Conservation (phyloP, 2,888 invertebrate genomes). For the Alloplasta piceator region DNA sequence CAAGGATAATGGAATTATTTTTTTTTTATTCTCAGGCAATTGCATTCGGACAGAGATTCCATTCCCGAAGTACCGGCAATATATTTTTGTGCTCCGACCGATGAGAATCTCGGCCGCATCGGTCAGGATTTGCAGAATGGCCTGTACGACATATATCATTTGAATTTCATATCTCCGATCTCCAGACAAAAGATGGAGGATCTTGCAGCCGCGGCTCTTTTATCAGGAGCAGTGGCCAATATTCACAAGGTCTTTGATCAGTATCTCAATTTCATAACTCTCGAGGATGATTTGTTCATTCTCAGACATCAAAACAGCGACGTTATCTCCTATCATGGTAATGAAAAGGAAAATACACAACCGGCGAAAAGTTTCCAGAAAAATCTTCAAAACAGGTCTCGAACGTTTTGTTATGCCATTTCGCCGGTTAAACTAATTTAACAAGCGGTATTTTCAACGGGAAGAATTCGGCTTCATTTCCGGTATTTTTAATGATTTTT, state of each 20-base stretch:
- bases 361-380: no score
- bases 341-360: constrained; percentile 60
- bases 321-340: constrained; percentile 95
- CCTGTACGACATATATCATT: constrained; percentile 96
- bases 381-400: no score
- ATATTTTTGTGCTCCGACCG: constrained; percentile 98
- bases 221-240: constrained; percentile 94
- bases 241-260: constrained; percentile 99
- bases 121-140: constrained; percentile 95
- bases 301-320: constrained; percentile 97
- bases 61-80: constrained; percentile 99
- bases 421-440: constrained; percentile 3
- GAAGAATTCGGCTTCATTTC: no score
- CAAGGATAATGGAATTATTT: not conserved
- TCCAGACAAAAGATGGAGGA: constrained; percentile 97
- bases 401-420: no score
- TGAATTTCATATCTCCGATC: constrained; percentile 98
- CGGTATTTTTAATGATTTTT: no score
- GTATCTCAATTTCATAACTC: constrained; percentile 98
- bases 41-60: constrained; percentile 94
- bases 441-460: no score
- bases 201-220: constrained; percentile 95
- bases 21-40: constrained; percentile 86
- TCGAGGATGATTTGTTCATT: constrained; percentile 99
- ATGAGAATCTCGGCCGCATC: constrained; percentile 97